Conservation (phyloP, 1,140 invertebrate species). For the Scylla paramamosain region DNA sequence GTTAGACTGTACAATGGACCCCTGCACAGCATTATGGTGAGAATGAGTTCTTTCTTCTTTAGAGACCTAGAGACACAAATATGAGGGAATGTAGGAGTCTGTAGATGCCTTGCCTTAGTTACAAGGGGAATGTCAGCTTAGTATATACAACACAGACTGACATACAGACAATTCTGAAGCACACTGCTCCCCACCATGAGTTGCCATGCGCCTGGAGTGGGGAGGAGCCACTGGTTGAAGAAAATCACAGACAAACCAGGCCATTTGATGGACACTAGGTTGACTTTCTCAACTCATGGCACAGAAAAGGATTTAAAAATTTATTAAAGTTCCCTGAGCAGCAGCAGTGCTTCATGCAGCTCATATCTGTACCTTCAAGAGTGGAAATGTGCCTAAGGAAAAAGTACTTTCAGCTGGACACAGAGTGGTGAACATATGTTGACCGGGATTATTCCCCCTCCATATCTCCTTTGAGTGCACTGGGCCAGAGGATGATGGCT, state of each 20-base stretch:
- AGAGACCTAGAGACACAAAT: too few relatives aligned
- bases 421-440: constrained; percentile 58
- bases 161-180: neutral
- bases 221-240: neutral
- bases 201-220: neutral
- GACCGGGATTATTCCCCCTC: constrained; percentile 52
- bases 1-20: too few relatives aligned
- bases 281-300: neutral
- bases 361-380: constrained; percentile 35
- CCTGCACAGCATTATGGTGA: too few relatives aligned
- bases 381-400: constrained; percentile 66
- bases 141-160: neutral
- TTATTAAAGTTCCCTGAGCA: neutral
- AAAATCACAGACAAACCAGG: neutral
- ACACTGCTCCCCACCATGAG: neutral
- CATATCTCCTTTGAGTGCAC: constrained; percentile 49
- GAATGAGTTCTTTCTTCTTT: too few relatives aligned
- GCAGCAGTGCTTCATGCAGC: neutral
- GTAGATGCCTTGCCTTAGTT: too few relatives aligned
- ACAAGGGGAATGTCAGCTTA: too few relatives aligned
- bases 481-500: neutral
- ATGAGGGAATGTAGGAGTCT: too few relatives aligned
- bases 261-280: neutral
- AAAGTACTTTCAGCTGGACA: constrained; percentile 66
- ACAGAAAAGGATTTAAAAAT: too few relatives aligned